Conservation (phyloP, 2,797 vertebrate genomes). For the Varecia variegata region DNA sequence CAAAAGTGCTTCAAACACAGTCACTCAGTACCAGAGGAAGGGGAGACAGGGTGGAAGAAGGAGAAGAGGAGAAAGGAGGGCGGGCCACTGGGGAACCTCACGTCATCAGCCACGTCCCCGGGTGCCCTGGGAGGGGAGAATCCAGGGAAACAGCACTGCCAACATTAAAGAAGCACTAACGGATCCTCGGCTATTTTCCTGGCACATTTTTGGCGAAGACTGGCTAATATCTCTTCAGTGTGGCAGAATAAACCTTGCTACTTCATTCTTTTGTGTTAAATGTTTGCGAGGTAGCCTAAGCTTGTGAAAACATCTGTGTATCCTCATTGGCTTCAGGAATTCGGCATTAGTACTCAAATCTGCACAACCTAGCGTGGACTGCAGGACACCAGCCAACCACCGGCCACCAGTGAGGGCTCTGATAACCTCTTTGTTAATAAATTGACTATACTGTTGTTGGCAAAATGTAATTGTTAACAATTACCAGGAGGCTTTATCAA, state of each 20-base stretch:
- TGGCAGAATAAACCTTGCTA: not conserved
- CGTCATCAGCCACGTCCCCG: accelerated
- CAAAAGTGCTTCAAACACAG: not conserved
- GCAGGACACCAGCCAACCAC: not conserved
- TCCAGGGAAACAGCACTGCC: not conserved
- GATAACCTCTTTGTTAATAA: not conserved
- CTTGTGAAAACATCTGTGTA: not conserved
- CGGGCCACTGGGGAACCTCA: not conserved
- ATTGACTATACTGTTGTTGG: not conserved
- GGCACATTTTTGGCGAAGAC: not conserved
- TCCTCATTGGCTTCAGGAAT: not conserved
- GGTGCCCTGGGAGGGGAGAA: not conserved
- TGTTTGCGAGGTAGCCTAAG: not conserved
- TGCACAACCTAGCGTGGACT: not conserved
- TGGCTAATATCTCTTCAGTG: not conserved
- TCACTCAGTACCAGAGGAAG: not conserved
- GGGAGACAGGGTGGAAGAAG: not conserved
- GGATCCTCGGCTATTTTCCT: constrained; percentile 3
- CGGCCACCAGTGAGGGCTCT: not conserved
- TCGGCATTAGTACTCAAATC: not conserved
- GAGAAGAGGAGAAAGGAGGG: not conserved
- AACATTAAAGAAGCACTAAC: not conserved
- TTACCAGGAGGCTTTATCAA: not conserved
- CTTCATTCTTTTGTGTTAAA: not conserved
- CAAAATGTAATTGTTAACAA: not conserved